These are phyloP conservation scores for Eumerus sabulonum DNA, from an alignment of 2,888 invertebrate species.

Conservation along the genomic window DNA sequence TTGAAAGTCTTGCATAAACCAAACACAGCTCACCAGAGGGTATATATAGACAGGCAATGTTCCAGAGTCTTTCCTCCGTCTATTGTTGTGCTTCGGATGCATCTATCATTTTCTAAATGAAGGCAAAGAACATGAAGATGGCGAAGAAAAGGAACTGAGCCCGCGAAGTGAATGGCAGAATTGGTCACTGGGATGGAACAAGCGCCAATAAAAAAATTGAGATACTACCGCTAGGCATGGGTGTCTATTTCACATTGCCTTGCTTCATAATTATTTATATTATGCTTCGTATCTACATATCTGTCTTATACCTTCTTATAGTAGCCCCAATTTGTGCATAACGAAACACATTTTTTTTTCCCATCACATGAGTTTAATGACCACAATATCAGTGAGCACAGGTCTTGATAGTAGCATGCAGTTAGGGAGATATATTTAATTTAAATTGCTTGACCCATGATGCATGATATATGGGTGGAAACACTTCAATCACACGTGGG, in stretches of 20 bases:
- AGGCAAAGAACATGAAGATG: conserved; percentile 4
- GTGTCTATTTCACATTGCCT: conserved; percentile 10
- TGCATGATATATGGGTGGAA: too few relatives aligned
- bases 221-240: conserved; percentile 5
- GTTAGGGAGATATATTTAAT: too few relatives aligned
- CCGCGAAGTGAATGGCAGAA: conserved; percentile 1
- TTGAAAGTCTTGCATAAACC: too few relatives aligned
- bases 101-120: conserved; percentile 35
- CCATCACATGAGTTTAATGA: too few relatives aligned
- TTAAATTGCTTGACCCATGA: too few relatives aligned
- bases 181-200: conserved; percentile 33
- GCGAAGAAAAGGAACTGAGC: conserved; percentile 32
- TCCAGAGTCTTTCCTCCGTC: not conserved
- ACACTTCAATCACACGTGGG: too few relatives aligned
- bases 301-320: not conserved
- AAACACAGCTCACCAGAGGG: too few relatives aligned
- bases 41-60: too few relatives aligned
- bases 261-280: conserved; percentile 7
- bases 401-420: too few relatives aligned
- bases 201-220: conserved; percentile 6
- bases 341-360: too few relatives aligned
- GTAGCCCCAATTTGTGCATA: conserved; percentile 1
- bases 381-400: too few relatives aligned
- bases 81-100: conserved; percentile 22
- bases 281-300: not conserved